Percentiles rank a stretch among this genome's conserved stretches.
These are phyloP conservation scores for Sceliomorpha sp. DNA, from an alignment of 2,888 invertebrate species.

Conservation along the genomic window DNA sequence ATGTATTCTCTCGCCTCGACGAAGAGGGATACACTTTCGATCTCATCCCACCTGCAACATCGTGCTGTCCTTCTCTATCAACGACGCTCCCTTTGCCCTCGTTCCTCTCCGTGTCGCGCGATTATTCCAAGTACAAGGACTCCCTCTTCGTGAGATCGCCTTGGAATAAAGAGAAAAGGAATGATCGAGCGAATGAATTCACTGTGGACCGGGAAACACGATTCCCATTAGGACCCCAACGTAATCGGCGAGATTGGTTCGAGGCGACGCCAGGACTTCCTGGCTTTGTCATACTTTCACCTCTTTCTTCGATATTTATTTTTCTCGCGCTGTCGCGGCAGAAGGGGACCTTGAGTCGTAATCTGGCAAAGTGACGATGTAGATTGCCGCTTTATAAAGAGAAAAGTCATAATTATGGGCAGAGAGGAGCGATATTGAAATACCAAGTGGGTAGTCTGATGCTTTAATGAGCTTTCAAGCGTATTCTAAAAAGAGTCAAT, in stretches of 20 bases:
- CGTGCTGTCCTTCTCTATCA: slow-evolving; percentile 19
- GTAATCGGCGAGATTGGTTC: slow-evolving; percentile 47
- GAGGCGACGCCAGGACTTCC: slow-evolving; percentile 11
- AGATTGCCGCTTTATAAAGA: slow-evolving; percentile 39
- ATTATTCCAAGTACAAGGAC: slow-evolving; percentile 14
- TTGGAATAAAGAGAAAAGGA: slow-evolving; percentile 29
- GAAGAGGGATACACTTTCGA: slow-evolving; percentile 32
- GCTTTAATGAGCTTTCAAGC: slow-evolving; percentile 36
- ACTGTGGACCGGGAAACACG: slow-evolving; percentile 35
- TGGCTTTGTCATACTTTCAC: slow-evolving; percentile 36
- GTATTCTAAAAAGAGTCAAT: slow-evolving; percentile 10
- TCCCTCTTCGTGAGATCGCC: slow-evolving; percentile 1
- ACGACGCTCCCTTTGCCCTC: slow-evolving; percentile 12
- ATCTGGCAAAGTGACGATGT: slow-evolving; percentile 34
- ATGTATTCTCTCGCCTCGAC: slow-evolving; percentile 50
- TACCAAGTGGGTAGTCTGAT: slow-evolving; percentile 14
- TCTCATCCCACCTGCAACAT: slow-evolving; percentile 27
- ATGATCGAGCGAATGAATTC: slow-evolving; percentile 45
- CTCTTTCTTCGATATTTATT: slow-evolving; percentile 32
- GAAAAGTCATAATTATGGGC: slow-evolving; percentile 13
- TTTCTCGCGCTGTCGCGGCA: slow-evolving; percentile 21
- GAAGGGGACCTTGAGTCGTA: background rate
- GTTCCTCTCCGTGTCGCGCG: slow-evolving; percentile 14
- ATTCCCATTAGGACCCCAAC: slow-evolving; percentile 35
- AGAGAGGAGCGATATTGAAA: slow-evolving; percentile 23